These are phyloP conservation scores for Porites cylindrica DNA, from an alignment of 92 coral and sea anemone species.

Conservation along the genomic window DNA sequence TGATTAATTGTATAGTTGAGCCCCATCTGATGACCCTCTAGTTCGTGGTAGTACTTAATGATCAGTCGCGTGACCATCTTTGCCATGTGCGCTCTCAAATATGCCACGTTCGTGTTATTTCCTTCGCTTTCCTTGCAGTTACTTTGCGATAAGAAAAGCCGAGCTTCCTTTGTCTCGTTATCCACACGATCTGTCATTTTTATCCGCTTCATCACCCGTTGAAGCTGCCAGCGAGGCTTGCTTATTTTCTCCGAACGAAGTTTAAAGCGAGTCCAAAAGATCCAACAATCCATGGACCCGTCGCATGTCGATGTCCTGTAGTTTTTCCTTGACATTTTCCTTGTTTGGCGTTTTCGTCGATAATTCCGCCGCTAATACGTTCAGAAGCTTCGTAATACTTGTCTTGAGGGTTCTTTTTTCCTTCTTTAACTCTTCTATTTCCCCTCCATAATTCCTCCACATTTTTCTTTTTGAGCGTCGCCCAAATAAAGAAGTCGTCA, in stretches of 20 bases:
- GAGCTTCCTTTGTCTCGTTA: background rate
- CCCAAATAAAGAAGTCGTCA: too few species aligned
- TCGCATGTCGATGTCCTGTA: slow-evolving; percentile 17
- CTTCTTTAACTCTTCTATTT: background rate
- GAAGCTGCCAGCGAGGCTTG: slow-evolving; percentile 5
- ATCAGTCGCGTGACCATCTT: too few species aligned
- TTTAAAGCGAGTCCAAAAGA: background rate
- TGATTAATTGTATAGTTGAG: too few species aligned
- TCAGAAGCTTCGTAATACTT: slow-evolving; percentile 14
- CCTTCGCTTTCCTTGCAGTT: background rate
- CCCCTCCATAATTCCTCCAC: too few species aligned
- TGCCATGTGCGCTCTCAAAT: background rate
- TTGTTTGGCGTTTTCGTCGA: slow-evolving; percentile 12
- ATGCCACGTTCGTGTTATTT: background rate
- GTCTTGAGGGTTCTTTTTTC: slow-evolving; percentile 5
- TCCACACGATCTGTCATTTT: background rate
- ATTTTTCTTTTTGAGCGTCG: too few species aligned
- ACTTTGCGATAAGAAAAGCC: background rate
- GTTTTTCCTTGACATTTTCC: background rate
- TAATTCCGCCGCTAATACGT: slow-evolving; percentile 26
- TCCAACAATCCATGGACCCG: background rate
- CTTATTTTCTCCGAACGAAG: too few species aligned
- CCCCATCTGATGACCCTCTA: too few species aligned
- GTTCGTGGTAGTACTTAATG: too few species aligned
- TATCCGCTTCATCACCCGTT: slow-evolving; percentile 13